Evolutionary conservation across 2,797 vertebrate species (phyloP), one percentile per base, ranked within the genome.

Genomic region (Lophius americanus): DNA sequence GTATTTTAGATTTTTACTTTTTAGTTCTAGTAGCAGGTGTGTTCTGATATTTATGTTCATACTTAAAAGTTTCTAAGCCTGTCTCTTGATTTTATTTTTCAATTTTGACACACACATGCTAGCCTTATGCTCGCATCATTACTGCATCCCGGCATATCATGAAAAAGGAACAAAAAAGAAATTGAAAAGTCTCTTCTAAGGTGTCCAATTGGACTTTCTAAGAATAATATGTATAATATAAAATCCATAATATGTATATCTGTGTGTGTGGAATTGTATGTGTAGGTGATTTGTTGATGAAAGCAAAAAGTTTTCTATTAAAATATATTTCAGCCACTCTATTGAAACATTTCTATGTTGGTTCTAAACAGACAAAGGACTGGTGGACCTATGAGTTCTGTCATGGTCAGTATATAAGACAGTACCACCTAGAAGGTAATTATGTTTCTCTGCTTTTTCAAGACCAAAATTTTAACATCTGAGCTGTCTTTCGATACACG

Each of bases 351-450:
- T 52, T 23, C 14, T 65, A 0, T 69, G 3, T 67, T 4, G 69
- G 39, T 68, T 58, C 58, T 61, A 71, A 67, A 42, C 90, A 98
- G 97, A 98, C 96, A 6, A 98, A 98, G 90, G 96, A 98, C 85
- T 99, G 97, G 97, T 99, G 97, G 97, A 98, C 97, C 0, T 98
- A 99, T 0, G 96, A 98, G 86, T 97, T 98, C 86, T 98, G 97
- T 86, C 95, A 96, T 1, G 94, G 95, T 76, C 93, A 93, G 57
- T 93, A 98, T 75, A 95, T 99, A 80, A 94, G 96, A 85, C 97
- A 99, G 77, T 99, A 98, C 84, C 97, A 98, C 63, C 91, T 97
- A 58, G 96, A 99, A 95, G 97, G 97, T 96, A 80, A 90, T 49
- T 52, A 9, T 2, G 32, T 35, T 37, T 0, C 6, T 60, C 9